Percentiles rank a stretch among this genome's conserved stretches.
Evolutionary conservation across 2,113 vertebrate species (phyloP).

Genomic region (Podocnemis expansa): DNA sequence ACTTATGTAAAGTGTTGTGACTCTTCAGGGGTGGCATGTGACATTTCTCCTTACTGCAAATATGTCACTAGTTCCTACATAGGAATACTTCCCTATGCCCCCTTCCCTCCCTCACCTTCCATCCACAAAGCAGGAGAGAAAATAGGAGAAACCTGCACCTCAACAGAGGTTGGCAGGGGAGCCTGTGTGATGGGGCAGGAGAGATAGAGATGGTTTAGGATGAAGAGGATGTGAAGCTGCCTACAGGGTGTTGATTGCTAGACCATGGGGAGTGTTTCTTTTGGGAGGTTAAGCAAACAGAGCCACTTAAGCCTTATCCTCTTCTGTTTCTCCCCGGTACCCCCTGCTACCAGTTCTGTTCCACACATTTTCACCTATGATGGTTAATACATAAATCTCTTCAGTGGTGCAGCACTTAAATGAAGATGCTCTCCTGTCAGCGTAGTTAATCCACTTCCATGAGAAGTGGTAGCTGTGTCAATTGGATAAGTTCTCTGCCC

Average conservation of each 20-base stretch:
- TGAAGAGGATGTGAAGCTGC: not conserved
- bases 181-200: too few species aligned
- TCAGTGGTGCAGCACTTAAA: not conserved
- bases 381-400: not conserved
- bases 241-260: not conserved
- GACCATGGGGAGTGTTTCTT: accelerated
- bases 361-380: not conserved
- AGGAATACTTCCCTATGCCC: not conserved
- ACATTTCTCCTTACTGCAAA: not conserved
- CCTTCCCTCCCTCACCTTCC: not conserved
- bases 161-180: not conserved
- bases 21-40: not conserved
- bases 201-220: not conserved
- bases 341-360: not conserved
- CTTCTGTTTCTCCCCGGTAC: not conserved
- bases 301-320: accelerated
- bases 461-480: not conserved
- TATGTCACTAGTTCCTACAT: not conserved
- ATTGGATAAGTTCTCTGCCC: not conserved
- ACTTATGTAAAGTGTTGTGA: not conserved
- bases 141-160: not conserved
- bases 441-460: not conserved
- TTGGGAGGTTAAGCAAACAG: not conserved
- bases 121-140: not conserved
- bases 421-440: not conserved